Base-by-base conservation (phyloP, 2,888 invertebrate genomes). In the Stenichneumon culpator region DNA sequence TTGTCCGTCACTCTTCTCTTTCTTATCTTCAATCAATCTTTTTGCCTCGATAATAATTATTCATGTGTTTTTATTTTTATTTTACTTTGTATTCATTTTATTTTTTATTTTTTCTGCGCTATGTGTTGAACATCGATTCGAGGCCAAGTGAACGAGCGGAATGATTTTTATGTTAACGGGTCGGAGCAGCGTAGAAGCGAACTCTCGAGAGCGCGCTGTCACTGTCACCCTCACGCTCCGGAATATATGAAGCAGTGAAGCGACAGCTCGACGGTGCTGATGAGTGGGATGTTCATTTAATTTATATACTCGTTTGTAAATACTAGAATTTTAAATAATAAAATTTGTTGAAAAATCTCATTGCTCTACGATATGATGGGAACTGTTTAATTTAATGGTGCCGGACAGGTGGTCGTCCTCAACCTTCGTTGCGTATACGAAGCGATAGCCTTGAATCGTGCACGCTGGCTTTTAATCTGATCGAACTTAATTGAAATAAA, bases 281-380 rank as follows among this genome's bases (percentile, higher is more conserved):
- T 90, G 90, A 91, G 90, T 91, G 89, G 90, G 90, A 90, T 88
- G 88, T 90, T 90, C 90, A 89, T 91, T 63, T 93, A 90, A 93
- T 92, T 92, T 93, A 93, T 93, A 92, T 93, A 92, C 86, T 88
- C 89, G 89, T 89, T 92, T 93, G 93, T 93, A 93, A 92, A 93
- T 93, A 93, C 82, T 92, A 93, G 92, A 90, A 87, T 91, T 92
- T 92, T 90, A 92, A 91, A 83, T 87, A 93, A 93, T 93, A 93
- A 93, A 93, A 90, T 87, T 47, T 88, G 87, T 91, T 91, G 84
- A 89, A 90, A 90, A 90, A 82, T 79, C 77, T 78, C 36, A 52
- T 63, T 28, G 63, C 28, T n/a, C 19, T 36, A 36, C 9, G 52
- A 19, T 65, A 9, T 16, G 32, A 9, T n/a, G 65, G 32, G 2